Conservation (phyloP, 2,888 invertebrate genomes). For the Netelia inedita region DNA sequence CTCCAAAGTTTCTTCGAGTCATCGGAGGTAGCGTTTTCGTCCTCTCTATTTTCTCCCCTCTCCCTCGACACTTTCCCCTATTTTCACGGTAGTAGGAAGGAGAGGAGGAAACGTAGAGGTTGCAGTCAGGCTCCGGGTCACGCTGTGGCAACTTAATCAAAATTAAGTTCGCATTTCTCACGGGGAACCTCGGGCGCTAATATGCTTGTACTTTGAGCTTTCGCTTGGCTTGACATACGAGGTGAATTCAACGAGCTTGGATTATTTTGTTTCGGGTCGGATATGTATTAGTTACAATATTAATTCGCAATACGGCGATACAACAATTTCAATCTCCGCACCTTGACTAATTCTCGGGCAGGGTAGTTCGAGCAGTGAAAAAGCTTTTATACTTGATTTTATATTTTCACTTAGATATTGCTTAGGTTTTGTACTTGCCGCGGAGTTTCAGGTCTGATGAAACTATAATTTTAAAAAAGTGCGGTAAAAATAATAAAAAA, state of each 20-base stretch:
- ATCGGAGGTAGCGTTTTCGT: conserved; percentile 36
- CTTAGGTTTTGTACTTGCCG: too few species aligned
- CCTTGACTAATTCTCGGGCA: too few species aligned
- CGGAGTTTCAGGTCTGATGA: too few species aligned
- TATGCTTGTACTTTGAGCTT: conserved; percentile 59
- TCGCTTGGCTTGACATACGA: background rate
- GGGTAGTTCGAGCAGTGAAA: too few species aligned
- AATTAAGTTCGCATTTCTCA: conserved; percentile 70
- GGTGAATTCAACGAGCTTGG: background rate
- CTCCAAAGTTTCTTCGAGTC: conserved; percentile 57
- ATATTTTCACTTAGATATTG: too few species aligned
- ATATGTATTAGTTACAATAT: too few species aligned
- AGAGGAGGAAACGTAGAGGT: conserved; percentile 20
- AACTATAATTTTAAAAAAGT: too few species aligned
- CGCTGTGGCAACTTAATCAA: conserved; percentile 66
- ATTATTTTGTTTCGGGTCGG: too few species aligned
- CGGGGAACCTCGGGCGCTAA: conserved; percentile 63
- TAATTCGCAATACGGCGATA: too few species aligned
- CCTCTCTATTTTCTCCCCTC: background rate
- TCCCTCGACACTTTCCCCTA: background rate
- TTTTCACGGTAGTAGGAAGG: background rate
- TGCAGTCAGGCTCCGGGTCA: conserved; percentile 61
- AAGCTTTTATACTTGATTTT: too few species aligned
- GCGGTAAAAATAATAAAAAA: too few species aligned
- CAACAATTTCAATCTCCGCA: too few species aligned